Base-by-base conservation (phyloP, 1,140 invertebrate species). In the Phenacoccus solenopsis region DNA sequence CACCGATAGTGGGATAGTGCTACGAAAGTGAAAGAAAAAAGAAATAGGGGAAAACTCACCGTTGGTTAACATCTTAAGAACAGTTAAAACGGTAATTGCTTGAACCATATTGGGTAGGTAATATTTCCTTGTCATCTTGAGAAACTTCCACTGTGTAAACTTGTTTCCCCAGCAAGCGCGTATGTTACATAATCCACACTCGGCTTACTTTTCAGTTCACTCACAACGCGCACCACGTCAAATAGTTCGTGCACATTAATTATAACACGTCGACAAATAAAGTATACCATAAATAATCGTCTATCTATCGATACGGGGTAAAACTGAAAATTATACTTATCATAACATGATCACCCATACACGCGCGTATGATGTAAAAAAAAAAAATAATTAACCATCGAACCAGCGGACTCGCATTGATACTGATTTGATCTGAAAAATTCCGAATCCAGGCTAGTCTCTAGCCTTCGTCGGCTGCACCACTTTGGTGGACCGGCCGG, bases 31-130 rank as follows among this genome's bases (percentile, higher is more conserved):
- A 32, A 49, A n/a, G n/a, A n/a, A n/a, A n/a, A n/a, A n/a, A n/a
- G n/a, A n/a, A n/a, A n/a, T n/a, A n/a, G n/a, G n/a, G n/a, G n/a
- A n/a, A 49, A 49, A 80, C 81, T 82, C 82, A 91, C 90, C 90
- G 79, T 90, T 89, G 69, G 88, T 87, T 73, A 88, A 80, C 86
- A 91, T 90, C 76, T 88, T 88, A 73, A 91, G 82, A 78, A 90
- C 88, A 74, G 89, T 90, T 72, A 91, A 84, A 75, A 90, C 87
- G 77, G 88, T 90, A 76, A 91, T 89, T 79, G 88, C 86, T 84
- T 90, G 88, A 82, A 90, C 88, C 85, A 91, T 89, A 74, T 78
- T 85, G 78, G 84, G 81, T 78, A 85, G 77, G 76, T 81, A 80
- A 76, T 79, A 79, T 77, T 79, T 81, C 77, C 78, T 84, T 82